Evolutionary conservation across 1,140 invertebrate genomes (phyloP).

Genomic region (Platorchestia sp.): DNA sequence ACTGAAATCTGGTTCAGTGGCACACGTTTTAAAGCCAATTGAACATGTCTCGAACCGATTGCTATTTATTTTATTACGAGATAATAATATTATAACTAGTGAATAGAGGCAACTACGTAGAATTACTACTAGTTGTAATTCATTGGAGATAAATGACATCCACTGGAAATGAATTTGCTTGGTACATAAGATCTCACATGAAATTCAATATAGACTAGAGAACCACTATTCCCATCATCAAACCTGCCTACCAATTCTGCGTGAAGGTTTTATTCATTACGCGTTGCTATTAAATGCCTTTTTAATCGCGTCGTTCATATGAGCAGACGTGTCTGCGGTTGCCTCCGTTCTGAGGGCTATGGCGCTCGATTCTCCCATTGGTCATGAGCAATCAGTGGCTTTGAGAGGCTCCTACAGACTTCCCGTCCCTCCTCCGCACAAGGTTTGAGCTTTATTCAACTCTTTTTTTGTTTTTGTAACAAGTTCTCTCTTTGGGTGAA

Average conservation of each 20-base stretch:
- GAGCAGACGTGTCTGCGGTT: constrained; percentile 26
- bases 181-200: not conserved
- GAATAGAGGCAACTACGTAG: too few species aligned
- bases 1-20: too few species aligned
- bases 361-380: not conserved
- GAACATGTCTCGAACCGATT: too few species aligned
- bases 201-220: not conserved
- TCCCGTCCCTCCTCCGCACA: not conserved
- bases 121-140: too few species aligned
- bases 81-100: too few species aligned
- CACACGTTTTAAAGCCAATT: too few species aligned
- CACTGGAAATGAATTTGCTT: not conserved
- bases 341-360: not conserved
- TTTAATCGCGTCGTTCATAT: not conserved
- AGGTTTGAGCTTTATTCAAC: not conserved
- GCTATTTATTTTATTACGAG: too few species aligned
- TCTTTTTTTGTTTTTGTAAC: not conserved
- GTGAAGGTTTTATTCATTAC: not conserved
- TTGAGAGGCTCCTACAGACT: not conserved
- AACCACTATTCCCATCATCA: not conserved
- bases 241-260: not conserved
- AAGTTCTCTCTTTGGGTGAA: not conserved
- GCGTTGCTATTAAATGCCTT: not conserved
- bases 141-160: not conserved
- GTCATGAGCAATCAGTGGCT: not conserved